Evolutionary conservation across 2,888 invertebrate genomes (phyloP).

Genomic region (Crossocerus cetratus): DNA sequence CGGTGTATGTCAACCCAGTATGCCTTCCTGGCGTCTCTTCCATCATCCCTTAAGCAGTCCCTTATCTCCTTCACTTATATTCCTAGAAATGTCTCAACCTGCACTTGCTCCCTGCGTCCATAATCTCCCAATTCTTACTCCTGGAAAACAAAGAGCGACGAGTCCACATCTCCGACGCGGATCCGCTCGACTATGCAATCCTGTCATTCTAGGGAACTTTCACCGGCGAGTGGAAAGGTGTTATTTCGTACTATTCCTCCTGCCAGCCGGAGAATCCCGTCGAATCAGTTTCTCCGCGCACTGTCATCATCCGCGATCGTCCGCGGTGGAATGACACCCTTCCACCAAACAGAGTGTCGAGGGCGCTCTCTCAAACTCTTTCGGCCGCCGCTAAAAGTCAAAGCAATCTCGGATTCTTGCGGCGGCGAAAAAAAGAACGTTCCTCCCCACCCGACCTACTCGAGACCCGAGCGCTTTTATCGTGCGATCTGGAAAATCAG

Average conservation of each 20-base stretch:
- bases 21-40: conserved; percentile 31
- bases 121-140: too few species aligned
- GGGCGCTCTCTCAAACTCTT: neutral
- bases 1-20: conserved; percentile 35
- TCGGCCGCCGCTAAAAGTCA: too few species aligned
- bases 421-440: too few species aligned
- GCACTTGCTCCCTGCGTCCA: too few species aligned
- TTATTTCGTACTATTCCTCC: neutral
- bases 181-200: too few species aligned
- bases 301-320: too few species aligned
- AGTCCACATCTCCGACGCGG: too few species aligned
- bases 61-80: neutral
- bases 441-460: too few species aligned
- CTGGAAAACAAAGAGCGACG: too few species aligned
- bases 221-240: neutral
- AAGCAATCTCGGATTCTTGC: too few species aligned
- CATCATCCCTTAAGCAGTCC: conserved; percentile 14
- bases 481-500: conserved; percentile 29
- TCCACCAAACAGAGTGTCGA: neutral
- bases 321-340: neutral
- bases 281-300: conserved; percentile 2
- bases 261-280: neutral
- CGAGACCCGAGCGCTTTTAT: neutral
- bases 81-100: neutral
- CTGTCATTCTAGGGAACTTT: too few species aligned